Percentiles rank a stretch among this genome's conserved stretches.
These are phyloP conservation scores for Tokudaia tokunoshimensis DNA, from an alignment of 2,797 vertebrate species.

Conservation along the genomic window DNA sequence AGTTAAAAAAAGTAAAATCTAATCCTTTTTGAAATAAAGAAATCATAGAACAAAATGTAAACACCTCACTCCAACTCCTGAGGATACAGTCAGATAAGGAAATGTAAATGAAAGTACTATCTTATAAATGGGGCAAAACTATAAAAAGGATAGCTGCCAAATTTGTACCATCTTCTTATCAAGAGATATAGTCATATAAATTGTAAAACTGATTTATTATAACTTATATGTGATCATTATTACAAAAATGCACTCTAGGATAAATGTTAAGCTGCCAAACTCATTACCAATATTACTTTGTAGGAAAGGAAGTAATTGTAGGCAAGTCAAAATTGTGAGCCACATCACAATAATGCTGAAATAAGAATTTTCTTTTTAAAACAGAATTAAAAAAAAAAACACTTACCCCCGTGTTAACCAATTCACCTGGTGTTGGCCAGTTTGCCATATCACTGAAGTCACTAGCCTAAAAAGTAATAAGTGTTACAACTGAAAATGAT, in stretches of 20 bases:
- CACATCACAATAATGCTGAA: background rate
- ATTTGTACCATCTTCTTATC: conserved; percentile 29
- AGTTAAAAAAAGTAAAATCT: background rate
- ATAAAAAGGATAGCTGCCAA: background rate
- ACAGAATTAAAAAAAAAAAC: background rate
- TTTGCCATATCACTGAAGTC: conserved; percentile 96
- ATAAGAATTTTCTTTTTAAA: background rate
- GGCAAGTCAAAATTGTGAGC: background rate
- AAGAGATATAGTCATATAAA: background rate
- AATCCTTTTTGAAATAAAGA: conserved; percentile 8
- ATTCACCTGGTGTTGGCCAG: conserved; percentile 98
- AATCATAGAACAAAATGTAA: background rate
- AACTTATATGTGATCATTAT: background rate
- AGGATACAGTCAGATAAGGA: conserved; percentile 20
- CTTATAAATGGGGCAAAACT: conserved; percentile 27
- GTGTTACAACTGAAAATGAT: conserved; percentile 39
- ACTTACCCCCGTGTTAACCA: conserved; percentile 94
- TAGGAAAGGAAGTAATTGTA: background rate
- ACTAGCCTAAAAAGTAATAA: conserved; percentile 89
- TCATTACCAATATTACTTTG: background rate
- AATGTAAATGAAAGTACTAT: conserved; percentile 46
- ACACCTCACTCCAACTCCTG: background rate
- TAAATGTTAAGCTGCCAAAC: background rate
- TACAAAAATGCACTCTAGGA: background rate
- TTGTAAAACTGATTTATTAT: background rate